These are phyloP conservation scores for Cephus pygmeus DNA, from an alignment of 2,888 invertebrate species.

Conservation along the genomic window DNA sequence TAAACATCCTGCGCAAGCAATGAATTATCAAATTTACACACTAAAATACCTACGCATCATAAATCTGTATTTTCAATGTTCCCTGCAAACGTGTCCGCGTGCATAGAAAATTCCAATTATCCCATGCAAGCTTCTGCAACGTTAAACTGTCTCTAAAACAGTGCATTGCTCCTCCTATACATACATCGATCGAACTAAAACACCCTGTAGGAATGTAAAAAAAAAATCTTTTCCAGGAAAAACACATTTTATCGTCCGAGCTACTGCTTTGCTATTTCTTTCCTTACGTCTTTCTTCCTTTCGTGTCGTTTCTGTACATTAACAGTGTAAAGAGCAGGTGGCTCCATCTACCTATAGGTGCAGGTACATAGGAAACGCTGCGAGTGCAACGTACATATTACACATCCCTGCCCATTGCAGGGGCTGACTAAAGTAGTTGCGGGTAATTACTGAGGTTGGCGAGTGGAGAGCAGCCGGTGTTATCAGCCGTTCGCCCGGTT, in stretches of 20 bases:
- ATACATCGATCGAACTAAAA: background rate
- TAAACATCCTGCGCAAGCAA: background rate
- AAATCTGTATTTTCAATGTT: background rate
- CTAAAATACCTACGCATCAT: background rate
- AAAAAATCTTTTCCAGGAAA: constrained; percentile 12
- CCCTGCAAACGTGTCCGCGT: background rate
- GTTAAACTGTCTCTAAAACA: background rate
- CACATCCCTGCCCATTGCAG: background rate
- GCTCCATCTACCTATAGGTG: background rate
- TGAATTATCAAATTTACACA: background rate
- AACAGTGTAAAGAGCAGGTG: constrained; percentile 38
- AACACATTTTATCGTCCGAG: constrained; percentile 19
- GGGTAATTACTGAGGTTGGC: constrained; percentile 39
- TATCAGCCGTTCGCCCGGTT: constrained; percentile 35
- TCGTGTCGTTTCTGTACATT: constrained; percentile 38
- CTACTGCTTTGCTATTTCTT: constrained; percentile 9
- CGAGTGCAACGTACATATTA: background rate
- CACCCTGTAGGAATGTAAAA: background rate
- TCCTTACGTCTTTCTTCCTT: constrained; percentile 15
- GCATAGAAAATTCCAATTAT: background rate
- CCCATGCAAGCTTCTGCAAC: background rate
- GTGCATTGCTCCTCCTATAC: too few species aligned
- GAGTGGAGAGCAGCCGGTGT: constrained; percentile 28
- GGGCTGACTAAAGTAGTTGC: constrained; percentile 20
- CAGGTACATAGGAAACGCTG: background rate